Base-by-base conservation (phyloP, 2,797 vertebrate species). In the Gambelia wislizenii region DNA sequence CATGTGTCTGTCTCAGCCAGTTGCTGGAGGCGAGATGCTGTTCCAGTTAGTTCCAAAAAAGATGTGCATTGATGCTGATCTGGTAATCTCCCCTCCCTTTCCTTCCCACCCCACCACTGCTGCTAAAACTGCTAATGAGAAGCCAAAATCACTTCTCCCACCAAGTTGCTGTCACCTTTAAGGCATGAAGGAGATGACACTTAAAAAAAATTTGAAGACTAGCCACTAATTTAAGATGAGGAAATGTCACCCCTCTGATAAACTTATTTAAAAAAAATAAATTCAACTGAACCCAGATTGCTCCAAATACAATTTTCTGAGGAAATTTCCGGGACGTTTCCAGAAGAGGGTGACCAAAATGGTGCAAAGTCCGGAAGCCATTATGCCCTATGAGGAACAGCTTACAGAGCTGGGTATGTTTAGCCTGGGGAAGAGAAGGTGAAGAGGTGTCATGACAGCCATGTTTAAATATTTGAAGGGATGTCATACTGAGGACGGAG, bases 231-330 rank as follows among this genome's bases (percentile, higher is more conserved):
- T 12, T 89, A 30, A 90, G 80, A 67, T 61, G 69, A 67, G 52
- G 85, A 93, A 92, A 94, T 92, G 91, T 92, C 92, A 30, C 10
- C 30, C 44, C 44, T 91, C 83, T 94, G 92, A 89, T 54, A 82
- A 91, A 92, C 86, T 6, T 36, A 91, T 93, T 94, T 94, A 44
- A 1, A 39, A 36, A 36, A 39, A 72, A 72, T 39, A 6, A 39
- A 16, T 56, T 16, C 16, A 2, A 6, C 16, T 72, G 36, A 39
- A 39, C n/a, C 14, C 36, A 72, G 8, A 20, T 39, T 72, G 36
- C 6, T 72, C 70, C 18, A 39, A 72, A 72, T 36, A 39, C 18
- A 36, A 2, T 67, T 72, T 72, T 39, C 16, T 14, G 56, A 56
- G 56, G 56, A 18, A 56, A 56, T 20, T 5, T 56, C 56, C 4